Evolutionary conservation across 2,113 vertebrate species (phyloP).

Genomic region (Dasypus novemcinctus): DNA sequence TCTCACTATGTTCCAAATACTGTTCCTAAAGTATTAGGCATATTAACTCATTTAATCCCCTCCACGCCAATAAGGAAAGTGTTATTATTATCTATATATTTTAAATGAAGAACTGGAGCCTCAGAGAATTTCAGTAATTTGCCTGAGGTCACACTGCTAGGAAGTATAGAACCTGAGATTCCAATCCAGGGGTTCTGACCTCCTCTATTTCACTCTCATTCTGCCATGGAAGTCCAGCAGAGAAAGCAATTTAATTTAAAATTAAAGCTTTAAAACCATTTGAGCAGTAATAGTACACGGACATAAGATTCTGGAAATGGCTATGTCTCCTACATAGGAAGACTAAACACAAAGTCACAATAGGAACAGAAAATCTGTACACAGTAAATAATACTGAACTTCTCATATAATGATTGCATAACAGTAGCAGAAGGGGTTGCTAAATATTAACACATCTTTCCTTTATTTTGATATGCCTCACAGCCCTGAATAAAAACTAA

Average conservation of each 20-base stretch:
- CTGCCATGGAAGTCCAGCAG: neutral
- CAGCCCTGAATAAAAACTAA: conserved; percentile 30
- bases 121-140: neutral
- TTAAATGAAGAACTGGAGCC: neutral
- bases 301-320: neutral
- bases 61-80: neutral
- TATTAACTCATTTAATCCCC: neutral
- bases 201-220: neutral
- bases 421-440: neutral
- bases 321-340: neutral
- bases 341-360: neutral
- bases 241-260: neutral
- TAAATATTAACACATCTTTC: neutral
- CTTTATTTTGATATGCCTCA: neutral
- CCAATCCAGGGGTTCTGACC: neutral
- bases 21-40: neutral
- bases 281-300: neutral
- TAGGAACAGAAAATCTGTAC: neutral
- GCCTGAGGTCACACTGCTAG: neutral
- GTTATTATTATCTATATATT: neutral
- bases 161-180: neutral
- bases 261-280: neutral
- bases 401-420: neutral
- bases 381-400: neutral
- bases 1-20: neutral